Base-by-base conservation (phyloP, 1,140 invertebrate genomes). In the Ostrea denselamellosa region DNA sequence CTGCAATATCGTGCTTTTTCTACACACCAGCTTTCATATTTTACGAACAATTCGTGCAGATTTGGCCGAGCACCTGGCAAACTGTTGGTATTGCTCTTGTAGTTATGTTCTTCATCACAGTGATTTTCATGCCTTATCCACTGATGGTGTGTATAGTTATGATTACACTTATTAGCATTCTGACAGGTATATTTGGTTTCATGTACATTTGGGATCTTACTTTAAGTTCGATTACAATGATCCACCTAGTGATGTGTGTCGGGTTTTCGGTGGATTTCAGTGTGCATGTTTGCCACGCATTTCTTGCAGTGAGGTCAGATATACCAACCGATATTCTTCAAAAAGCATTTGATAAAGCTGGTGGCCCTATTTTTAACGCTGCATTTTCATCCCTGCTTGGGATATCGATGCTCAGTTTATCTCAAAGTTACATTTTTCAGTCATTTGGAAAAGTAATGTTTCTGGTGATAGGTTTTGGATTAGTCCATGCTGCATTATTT, bases 401-500 rank as follows among this genome's bases (percentile, higher is more conserved):
- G 62, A 97, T 99, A 8, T 95, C 98, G 0, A 97, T 98, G 0
- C 94, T 99, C 0, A 95, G 98, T 0, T 95, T 98, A 56, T 98
- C 98, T 0, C 97, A 98, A 85, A 99, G 98, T 90, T 99, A 99
- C 93, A 99, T 99, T 83, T 99, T 99, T 94, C 96, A 98, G 14
- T 98, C 99, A 0, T 99, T 99, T 96, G 99, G 99, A 95, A 99
- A 99, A 95, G 99, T 99, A 96, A 98, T 99, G 22, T 98, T 99
- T 94, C 95, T 99, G 86, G 98, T 99, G 0, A 98, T 99, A 88
- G 97, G 98, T 92, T 97, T 99, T 90, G 98, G 98, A 56, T 97
- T 98, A 1, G 96, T 99, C 95, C 98, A 99, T 93, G 98, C 98
- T 0, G 95, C 99, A 0, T 96, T 99, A 90, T 95, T 99, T 4